Base-by-base conservation (phyloP, 1,140 invertebrate species). In the Temnothorax nylanderi region DNA sequence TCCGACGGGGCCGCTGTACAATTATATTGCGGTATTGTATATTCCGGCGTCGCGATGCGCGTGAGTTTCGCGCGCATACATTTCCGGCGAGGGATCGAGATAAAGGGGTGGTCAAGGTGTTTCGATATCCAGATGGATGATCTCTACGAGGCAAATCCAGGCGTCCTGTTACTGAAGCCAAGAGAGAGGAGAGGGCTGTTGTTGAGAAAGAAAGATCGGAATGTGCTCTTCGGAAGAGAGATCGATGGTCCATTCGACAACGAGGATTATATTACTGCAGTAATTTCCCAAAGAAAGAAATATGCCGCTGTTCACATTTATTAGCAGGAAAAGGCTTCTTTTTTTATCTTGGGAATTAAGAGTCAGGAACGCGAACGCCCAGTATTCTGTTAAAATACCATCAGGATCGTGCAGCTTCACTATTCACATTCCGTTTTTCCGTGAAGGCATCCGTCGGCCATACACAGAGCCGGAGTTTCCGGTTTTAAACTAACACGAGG, bases 1-100 rank as follows among this genome's bases (percentile, higher is more conserved):
- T 91, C 80, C 86, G 84, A 88, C 77, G 86, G 89, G 86, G 89
- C 84, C 78, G 74, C 34, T 47, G 74, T 86, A 80, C 90, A 88
- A 91, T 91, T 91, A 91, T 90, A 90, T 91, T 65, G 72, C 44
- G 80, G 26, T 71, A 72, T 74, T 88, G 85, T 81, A 91, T 86
- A 91, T 89, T 47, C 37, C 41, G 18, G 41, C n/a, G 65, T 69
- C 65, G 41, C 65, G 65, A 69, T 26, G 69, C 62, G 58, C 78
- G 47, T 18, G 54, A 62, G 21, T 8, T 32, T 41, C 34, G 77
- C 56, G 16, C 7, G 69, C 21, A 4, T 32, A 64, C 34, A 76
- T 88, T 84, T 84, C 71, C 51, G 78, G 11, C 11, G n/a, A 26
- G 13, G 62, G 41, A 74, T 85, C 60, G 74, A 85, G 32, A 58